Evolutionary conservation across 2,797 vertebrate species (phyloP), one percentile per base, ranked within the genome.

Genomic region (Scomberomorus guttatus): DNA sequence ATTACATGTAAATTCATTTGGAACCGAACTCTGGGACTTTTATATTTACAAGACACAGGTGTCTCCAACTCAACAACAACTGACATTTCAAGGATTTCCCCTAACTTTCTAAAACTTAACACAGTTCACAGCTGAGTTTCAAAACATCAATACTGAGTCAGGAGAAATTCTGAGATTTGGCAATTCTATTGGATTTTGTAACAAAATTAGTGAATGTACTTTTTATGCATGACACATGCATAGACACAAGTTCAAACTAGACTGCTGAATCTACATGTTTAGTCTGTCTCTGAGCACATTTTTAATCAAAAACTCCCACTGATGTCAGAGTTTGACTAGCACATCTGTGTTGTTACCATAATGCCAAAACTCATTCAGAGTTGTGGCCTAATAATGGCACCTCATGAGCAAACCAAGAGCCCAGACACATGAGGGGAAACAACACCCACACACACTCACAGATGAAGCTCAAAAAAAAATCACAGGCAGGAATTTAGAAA

Each of bases 191-290:
- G 17, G 39, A 68, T 39, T 68, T 34, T 59, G 58, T 18, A 64
- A 70, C 17, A 57, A 59, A 67, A 54, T 62, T 51, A 50, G n/a
- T 29, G 3, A 56, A 68, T 37, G 42, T 22, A 52, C 54, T 70
- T 81, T 75, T 39, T 9, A 37, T 37, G 10, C 34, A 37, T 11
- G 9, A 37, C 3, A 37, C 11, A 12, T 11, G 11, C 46, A 20
- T n/a, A 6, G 3, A 20, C 2, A 20, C 17, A n/a, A 50, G 46
- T 9, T 48, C 44, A 48, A 17, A 48, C 25, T 3, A 14, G 5
- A 59, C 55, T 22, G 18, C 27, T 29, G 17, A 25, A 37, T n/a
- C 10, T 6, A 42, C 22, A 4, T 51, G 15, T 54, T 61, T 14
- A 22, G 32, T 50, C 4, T 55, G 13, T 10, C 6, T 48, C 12